Conservation (phyloP, 2,888 invertebrate genomes). For the Gastrophysa polygoni region DNA sequence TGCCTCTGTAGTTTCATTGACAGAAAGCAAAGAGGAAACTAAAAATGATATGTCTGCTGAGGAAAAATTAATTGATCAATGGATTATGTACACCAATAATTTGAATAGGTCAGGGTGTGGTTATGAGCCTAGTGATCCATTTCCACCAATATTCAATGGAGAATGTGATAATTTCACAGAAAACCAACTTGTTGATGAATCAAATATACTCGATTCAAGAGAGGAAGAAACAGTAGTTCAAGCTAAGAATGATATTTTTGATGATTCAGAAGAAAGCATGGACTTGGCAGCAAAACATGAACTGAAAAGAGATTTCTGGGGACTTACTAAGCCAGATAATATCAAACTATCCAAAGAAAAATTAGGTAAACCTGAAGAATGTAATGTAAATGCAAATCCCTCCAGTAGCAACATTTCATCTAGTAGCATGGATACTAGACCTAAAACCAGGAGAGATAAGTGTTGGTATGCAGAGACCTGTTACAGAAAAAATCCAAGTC, state of each 20-base stretch:
- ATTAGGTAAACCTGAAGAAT: background rate
- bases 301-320: background rate
- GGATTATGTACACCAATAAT: background rate
- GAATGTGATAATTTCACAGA: background rate
- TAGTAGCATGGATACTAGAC: constrained; percentile 8
- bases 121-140: no score
- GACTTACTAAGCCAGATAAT: background rate
- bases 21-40: background rate
- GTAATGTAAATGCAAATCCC: constrained; percentile 1
- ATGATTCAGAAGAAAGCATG: constrained; percentile 2
- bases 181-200: background rate
- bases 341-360: background rate
- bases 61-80: background rate
- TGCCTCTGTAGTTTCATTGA: background rate
- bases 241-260: background rate
- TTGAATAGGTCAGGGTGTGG: background rate
- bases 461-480: constrained; percentile 70
- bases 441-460: constrained; percentile 56
- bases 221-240: background rate
- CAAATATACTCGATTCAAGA: background rate
- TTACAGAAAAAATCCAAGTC: constrained; percentile 68
- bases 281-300: background rate
- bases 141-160: background rate
- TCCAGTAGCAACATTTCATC: constrained; percentile 8
- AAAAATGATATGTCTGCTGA: background rate